Evolutionary conservation across 2,113 vertebrate genomes (phyloP).

Genomic region (Calyptomena viridis): DNA sequence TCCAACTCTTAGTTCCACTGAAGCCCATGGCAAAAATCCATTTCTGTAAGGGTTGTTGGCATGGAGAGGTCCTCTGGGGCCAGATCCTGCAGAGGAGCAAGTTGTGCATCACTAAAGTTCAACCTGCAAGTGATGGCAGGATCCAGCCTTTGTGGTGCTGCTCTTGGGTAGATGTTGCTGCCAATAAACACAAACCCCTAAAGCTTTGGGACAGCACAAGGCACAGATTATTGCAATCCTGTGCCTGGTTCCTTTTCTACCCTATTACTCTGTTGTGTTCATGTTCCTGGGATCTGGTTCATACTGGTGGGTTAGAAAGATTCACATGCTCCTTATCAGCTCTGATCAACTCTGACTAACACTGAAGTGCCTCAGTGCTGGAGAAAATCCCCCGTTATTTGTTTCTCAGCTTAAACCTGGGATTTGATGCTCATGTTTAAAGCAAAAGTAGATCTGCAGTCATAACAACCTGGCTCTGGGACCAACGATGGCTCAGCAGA

Average conservation of each 20-base stretch:
- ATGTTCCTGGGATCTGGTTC: background rate
- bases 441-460: background rate
- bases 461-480: background rate
- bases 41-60: background rate
- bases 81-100: background rate
- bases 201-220: background rate
- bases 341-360: background rate
- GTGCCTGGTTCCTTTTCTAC: background rate
- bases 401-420: background rate
- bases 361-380: background rate
- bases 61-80: background rate
- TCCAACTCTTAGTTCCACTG: background rate
- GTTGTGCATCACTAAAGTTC: background rate
- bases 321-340: background rate
- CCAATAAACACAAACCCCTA: background rate
- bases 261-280: background rate
- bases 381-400: background rate
- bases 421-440: background rate
- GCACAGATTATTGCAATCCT: background rate
- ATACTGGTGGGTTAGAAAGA: background rate
- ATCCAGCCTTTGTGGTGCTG: background rate
- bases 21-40: conserved; percentile 1
- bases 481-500: background rate
- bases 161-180: background rate
- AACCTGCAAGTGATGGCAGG: background rate